Evolutionary conservation across 2,113 vertebrate genomes (phyloP).

Genomic region (Ahaetulla prasina): DNA sequence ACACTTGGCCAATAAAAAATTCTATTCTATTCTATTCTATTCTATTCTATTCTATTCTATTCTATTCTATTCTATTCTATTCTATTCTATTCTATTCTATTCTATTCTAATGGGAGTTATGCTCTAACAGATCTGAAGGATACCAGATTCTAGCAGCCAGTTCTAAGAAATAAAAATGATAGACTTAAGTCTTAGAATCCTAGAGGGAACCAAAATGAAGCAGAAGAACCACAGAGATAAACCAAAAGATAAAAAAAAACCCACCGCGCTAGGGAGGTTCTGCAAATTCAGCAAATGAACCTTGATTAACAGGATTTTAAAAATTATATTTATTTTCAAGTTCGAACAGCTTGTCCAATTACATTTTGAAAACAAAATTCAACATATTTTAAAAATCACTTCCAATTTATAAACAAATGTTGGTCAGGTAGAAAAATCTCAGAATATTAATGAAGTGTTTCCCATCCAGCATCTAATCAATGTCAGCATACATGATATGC

Average conservation of each 20-base stretch:
- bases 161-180: background rate
- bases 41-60: too few species aligned
- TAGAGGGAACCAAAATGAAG: background rate
- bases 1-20: too few species aligned
- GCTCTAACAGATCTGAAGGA: background rate
- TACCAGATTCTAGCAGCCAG: background rate
- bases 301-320: background rate
- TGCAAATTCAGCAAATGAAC: background rate
- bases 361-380: background rate
- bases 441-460: background rate
- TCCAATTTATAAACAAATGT: background rate
- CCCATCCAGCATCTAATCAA: background rate
- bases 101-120: background rate
- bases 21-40: too few species aligned
- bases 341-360: background rate
- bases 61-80: too few species aligned
- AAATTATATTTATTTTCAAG: background rate
- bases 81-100: too few species aligned
- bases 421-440: background rate
- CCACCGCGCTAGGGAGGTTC: background rate
- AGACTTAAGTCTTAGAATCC: background rate
- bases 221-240: background rate
- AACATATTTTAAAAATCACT: background rate
- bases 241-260: background rate
- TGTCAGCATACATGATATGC: background rate